Conservation (phyloP, 1,140 invertebrate species). For the Proales similis region DNA sequence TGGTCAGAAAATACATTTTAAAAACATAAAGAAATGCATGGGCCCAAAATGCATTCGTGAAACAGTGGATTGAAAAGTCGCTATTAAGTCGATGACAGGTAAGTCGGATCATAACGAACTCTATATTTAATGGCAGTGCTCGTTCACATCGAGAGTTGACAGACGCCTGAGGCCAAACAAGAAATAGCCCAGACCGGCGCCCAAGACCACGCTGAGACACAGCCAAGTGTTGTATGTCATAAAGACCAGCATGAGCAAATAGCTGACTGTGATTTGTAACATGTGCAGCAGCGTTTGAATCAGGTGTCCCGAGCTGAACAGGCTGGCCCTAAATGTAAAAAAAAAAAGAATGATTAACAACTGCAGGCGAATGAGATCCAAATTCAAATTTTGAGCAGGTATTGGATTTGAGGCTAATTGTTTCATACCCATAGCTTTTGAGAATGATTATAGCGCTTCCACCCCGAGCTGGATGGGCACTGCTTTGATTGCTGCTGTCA, state of each 20-base stretch:
- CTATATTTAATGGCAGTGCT: conserved; percentile 76
- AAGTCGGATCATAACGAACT: no score
- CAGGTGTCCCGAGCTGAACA: conserved; percentile 58
- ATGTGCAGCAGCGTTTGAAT: conserved; percentile 80
- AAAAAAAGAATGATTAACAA: neutral
- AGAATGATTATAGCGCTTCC: neutral
- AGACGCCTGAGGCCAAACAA: conserved; percentile 86
- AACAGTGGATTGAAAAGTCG: no score
- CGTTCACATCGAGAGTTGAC: conserved; percentile 75
- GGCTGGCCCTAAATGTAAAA: conserved; percentile 41
- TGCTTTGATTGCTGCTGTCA: neutral
- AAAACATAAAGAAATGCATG: no score
- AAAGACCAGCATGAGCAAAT: conserved; percentile 91
- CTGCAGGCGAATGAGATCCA: neutral
- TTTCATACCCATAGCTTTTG: neutral
- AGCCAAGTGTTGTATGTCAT: conserved; percentile 97
- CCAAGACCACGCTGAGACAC: conserved; percentile 77
- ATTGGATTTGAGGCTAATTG: neutral
- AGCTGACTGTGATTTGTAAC: conserved; percentile 78
- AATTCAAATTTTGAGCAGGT: neutral
- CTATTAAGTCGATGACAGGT: no score
- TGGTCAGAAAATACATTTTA: no score
- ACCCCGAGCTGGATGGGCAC: neutral
- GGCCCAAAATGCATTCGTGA: no score
- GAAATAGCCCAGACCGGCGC: conserved; percentile 81